These are phyloP conservation scores for Beris chalybata DNA, from an alignment of 2,888 invertebrate species.

Conservation along the genomic window DNA sequence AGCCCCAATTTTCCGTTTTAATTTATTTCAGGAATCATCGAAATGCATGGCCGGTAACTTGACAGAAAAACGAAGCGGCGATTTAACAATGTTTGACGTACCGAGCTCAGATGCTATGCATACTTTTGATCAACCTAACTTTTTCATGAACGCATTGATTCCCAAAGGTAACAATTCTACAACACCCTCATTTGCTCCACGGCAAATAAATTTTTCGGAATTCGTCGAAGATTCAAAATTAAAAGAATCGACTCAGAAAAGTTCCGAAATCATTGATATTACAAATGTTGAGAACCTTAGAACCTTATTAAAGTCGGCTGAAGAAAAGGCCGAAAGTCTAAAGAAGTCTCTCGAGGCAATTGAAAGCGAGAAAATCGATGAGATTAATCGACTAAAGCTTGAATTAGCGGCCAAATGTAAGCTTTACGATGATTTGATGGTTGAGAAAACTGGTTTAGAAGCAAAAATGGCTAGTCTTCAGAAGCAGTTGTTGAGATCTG, in stretches of 20 bases:
- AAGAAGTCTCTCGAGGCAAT: constrained; percentile 35
- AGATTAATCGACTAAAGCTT: constrained; percentile 57
- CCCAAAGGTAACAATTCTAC: constrained; percentile 23
- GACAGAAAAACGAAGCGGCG: constrained; percentile 50
- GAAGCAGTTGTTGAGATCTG: constrained; percentile 38
- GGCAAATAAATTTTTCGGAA: constrained; percentile 58
- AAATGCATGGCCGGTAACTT: constrained; percentile 51
- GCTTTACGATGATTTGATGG: constrained; percentile 50
- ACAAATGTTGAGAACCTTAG: constrained; percentile 63
- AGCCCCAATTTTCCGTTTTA: constrained; percentile 1
- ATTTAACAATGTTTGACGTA: constrained; percentile 47
- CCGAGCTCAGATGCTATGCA: constrained; percentile 45
- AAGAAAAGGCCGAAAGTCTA: constrained; percentile 53
- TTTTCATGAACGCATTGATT: constrained; percentile 46
- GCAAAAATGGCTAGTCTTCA: constrained; percentile 35
- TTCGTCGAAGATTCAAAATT: constrained; percentile 54
- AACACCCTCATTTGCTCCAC: constrained; percentile 45
- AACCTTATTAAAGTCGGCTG: constrained; percentile 57
- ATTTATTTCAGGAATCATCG: constrained; percentile 47
- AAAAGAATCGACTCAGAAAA: constrained; percentile 55
- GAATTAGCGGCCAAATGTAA: constrained; percentile 58
- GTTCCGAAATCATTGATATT: constrained; percentile 45
- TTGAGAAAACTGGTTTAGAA: constrained; percentile 29
- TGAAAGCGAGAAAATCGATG: constrained; percentile 54
- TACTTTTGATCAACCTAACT: constrained; percentile 54